Percentiles rank a stretch among this genome's conserved stretches.
Evolutionary conservation across 2,888 invertebrate genomes (phyloP).

Genomic region (Hemithea aestivaria): DNA sequence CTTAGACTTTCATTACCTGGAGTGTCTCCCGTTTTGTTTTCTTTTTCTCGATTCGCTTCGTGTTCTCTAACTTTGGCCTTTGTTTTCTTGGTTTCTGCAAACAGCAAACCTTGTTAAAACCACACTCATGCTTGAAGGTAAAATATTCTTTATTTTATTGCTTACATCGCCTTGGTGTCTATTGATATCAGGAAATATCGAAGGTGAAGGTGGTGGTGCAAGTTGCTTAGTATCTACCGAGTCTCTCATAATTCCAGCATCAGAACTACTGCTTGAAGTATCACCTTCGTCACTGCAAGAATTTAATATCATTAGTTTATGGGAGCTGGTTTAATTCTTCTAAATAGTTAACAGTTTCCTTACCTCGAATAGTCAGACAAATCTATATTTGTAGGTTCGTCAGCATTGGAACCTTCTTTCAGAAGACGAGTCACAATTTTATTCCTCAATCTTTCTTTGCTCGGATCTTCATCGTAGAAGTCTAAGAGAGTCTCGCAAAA

Average conservation of each 20-base stretch:
- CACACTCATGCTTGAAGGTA: too few species aligned
- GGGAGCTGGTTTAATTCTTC: constrained; percentile 1
- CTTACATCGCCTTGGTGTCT: constrained; percentile 48
- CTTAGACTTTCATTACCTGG: constrained; percentile 76
- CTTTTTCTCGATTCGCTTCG: constrained; percentile 64
- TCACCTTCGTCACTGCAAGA: constrained; percentile 89
- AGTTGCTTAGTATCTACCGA: constrained; percentile 62
- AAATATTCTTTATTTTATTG: background rate
- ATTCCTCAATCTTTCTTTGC: constrained; percentile 87
- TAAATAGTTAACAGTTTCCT: constrained; percentile 2
- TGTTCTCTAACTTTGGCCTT: constrained; percentile 63
- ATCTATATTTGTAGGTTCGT: constrained; percentile 91
- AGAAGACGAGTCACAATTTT: constrained; percentile 89
- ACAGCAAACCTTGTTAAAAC: background rate
- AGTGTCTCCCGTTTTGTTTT: constrained; percentile 77
- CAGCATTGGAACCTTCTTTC: constrained; percentile 92
- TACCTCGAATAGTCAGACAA: constrained; percentile 94
- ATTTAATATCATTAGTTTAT: constrained; percentile 8
- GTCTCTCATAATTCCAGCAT: constrained; percentile 80
- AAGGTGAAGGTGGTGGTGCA: constrained; percentile 86
- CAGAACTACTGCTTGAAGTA: constrained; percentile 85
- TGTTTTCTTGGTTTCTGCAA: constrained; percentile 60
- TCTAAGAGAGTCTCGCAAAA: constrained; percentile 96
- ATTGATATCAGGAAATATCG: constrained; percentile 69
- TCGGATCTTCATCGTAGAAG: constrained; percentile 92